Evolutionary conservation across 2,113 vertebrate species (phyloP), one percentile per base, ranked within the genome.

Genomic region (Entelurus aequoreus): DNA sequence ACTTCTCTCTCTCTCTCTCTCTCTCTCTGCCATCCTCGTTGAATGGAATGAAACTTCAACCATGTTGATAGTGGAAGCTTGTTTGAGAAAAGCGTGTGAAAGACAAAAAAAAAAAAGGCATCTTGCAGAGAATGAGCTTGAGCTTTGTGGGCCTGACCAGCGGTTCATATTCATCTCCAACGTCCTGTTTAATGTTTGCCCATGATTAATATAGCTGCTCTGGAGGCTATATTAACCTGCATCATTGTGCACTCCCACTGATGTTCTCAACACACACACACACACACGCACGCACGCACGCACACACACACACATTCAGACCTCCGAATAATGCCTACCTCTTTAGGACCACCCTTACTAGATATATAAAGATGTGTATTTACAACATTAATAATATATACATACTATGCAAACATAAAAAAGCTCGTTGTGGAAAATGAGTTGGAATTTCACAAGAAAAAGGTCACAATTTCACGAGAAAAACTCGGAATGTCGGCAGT

Each of bases 141-240:
- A 73, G 78, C 76, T 78, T 79, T 78, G 73, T 74, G 75, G 69
- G 76, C 75, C 74, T 70, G 72, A 54, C 71, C 64, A 67, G 75
- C 62, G 42, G 72, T 77, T 83, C 84, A 84, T 83, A 52, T 76
- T 73, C 82, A 82, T 84, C 68, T 64, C 67, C 47, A 8, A 66
- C 63, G 70, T 79, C 71, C 66, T 78, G 81, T 65, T 76, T 47
- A 66, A 68, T 71, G 67, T 79, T 68, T 44, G 65, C 67, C 65
- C 77, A 79, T 88, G 72, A 75, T 86, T 86, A 85, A 87, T 86
- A 86, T 87, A 83, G 83, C 83, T 72, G 54, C 75, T 82, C 60
- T 59, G 59, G 59, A 66, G 75, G 77, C 81, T 83, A 82, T 84
- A 88, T 85, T 87, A 87, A 84, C 77, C 72, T 76, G 71, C 72